Conservation (phyloP, 1,140 invertebrate species). For the Anastrepha obliqua region DNA sequence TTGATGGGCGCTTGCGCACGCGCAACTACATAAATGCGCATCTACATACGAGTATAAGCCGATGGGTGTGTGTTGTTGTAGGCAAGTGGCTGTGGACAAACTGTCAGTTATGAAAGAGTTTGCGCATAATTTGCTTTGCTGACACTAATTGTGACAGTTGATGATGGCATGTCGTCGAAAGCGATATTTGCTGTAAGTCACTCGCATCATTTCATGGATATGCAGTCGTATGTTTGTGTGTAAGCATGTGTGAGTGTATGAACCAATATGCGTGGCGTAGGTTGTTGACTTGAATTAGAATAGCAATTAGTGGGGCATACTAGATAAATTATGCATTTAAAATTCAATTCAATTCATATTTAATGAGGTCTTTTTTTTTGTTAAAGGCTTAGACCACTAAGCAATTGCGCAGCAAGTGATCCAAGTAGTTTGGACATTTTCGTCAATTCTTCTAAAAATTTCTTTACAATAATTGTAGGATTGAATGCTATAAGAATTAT, state of each 20-base stretch:
- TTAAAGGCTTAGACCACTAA: no score
- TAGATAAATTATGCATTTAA: neutral
- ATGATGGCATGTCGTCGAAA: conserved; percentile 36
- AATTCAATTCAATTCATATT: neutral
- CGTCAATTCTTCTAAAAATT: no score
- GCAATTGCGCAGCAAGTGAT: no score
- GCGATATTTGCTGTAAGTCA: conserved; percentile 45
- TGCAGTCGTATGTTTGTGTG: neutral
- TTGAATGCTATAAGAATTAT: no score
- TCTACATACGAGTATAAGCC: neutral
- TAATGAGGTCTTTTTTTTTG: no score
- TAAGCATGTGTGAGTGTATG: neutral
- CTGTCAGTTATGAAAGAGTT: conserved; percentile 50
- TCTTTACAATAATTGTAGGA: no score
- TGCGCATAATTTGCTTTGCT: conserved; percentile 44
- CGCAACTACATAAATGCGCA: neutral
- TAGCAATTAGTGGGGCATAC: neutral
- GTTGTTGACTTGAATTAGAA: conserved; percentile 15
- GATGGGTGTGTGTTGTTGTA: neutral
- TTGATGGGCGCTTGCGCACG: conserved; percentile 37
- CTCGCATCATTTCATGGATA: neutral
- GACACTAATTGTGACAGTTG: conserved; percentile 53
- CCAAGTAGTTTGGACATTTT: no score
- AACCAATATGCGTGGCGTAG: neutral
- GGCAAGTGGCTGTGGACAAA: neutral